Evolutionary conservation across 2,113 vertebrate genomes (phyloP).

Genomic region (Hiodon alosoides): DNA sequence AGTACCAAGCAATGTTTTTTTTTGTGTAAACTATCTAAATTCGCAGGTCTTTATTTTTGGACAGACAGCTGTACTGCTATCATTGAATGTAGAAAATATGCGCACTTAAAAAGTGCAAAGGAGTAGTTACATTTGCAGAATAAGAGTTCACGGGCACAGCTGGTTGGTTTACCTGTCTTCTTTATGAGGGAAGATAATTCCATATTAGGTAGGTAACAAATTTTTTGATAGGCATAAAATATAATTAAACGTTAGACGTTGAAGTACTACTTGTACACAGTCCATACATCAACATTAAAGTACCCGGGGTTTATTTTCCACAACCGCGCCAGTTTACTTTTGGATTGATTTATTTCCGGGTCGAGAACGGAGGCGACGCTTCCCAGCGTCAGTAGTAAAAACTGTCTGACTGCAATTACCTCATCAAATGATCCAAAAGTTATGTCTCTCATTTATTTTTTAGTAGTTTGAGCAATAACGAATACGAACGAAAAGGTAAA

Average conservation of each 20-base stretch:
- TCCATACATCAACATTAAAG: background rate
- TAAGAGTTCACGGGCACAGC: no score
- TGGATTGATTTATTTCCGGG: conserved; percentile 49
- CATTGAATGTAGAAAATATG: background rate
- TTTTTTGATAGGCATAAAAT: background rate
- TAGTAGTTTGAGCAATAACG: no score
- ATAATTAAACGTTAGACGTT: background rate
- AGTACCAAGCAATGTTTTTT: no score
- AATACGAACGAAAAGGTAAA: no score
- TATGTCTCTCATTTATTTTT: no score
- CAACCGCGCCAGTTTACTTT: conserved; percentile 51
- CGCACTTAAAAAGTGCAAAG: background rate
- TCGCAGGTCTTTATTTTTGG: background rate
- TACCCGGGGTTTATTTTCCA: conserved; percentile 58
- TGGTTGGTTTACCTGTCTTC: conserved; percentile 67
- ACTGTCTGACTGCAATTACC: no score
- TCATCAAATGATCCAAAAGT: no score
- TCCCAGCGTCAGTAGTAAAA: background rate
- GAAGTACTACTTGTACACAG: background rate
- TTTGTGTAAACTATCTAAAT: no score
- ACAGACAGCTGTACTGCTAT: background rate
- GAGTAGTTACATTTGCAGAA: no score
- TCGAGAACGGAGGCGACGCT: background rate
- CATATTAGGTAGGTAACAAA: conserved; percentile 41
- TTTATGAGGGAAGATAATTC: conserved; percentile 67